Conservation (phyloP, 2,888 invertebrate species). For the Pristionchus maxplancki region DNA sequence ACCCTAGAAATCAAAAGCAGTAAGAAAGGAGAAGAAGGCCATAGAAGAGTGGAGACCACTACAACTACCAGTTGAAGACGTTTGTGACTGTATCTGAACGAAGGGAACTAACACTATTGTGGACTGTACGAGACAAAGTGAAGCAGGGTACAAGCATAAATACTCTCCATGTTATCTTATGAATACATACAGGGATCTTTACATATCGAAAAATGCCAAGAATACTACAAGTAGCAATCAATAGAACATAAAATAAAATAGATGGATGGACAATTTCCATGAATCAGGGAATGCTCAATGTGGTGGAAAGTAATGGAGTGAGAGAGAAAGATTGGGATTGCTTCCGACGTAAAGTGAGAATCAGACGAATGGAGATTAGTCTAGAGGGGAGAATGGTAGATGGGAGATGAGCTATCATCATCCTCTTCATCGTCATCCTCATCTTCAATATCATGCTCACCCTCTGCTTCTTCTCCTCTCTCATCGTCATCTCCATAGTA, state of each 20-base stretch:
- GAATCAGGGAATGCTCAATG: not conserved
- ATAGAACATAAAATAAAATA: not conserved
- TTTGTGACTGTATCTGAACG: not conserved
- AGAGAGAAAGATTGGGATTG: not conserved
- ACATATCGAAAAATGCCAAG: not conserved
- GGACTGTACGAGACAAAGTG: not conserved
- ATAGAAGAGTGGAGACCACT: not conserved
- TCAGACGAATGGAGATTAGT: not conserved
- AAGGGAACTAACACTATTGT: not conserved
- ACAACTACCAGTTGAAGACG: not conserved
- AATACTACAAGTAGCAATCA: not conserved
- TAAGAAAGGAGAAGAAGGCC: not conserved
- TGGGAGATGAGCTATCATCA: constrained; percentile 21
- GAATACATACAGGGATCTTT: not conserved
- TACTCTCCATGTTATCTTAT: not conserved
- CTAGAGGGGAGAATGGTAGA: constrained; percentile 4
- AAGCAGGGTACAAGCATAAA: not conserved
- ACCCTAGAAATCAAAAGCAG: not conserved
- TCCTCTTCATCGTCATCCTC: constrained; percentile 9
- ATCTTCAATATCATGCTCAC: not conserved
- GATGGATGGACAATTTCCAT: not conserved
- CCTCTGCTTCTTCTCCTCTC: not conserved
- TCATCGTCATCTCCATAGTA: not conserved
- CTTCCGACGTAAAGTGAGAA: not conserved
- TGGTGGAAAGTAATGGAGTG: not conserved